These are phyloP conservation scores for Platorchestia sp. DNA, from an alignment of 1,140 invertebrate genomes.

Conservation along the genomic window DNA sequence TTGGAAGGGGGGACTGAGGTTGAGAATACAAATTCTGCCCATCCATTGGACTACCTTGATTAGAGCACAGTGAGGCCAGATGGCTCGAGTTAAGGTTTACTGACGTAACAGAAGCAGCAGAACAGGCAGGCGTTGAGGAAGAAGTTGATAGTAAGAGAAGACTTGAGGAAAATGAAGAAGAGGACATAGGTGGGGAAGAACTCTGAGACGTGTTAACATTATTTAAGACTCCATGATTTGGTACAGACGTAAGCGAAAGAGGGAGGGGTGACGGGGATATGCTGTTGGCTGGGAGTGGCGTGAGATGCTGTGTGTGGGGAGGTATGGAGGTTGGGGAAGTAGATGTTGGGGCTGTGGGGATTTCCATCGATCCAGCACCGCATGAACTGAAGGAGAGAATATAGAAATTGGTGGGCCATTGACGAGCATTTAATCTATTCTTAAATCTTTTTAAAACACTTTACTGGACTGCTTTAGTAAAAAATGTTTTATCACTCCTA, in stretches of 20 bases:
- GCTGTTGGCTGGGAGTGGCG: not conserved
- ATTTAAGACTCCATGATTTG: not conserved
- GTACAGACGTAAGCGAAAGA: constrained; percentile 9
- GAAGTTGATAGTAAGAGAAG: constrained; percentile 17
- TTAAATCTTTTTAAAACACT: not conserved
- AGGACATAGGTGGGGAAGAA: not conserved
- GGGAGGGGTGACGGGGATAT: constrained; percentile 15
- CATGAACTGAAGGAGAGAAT: constrained; percentile 54
- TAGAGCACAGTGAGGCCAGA: not conserved
- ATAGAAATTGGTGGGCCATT: constrained; percentile 49
- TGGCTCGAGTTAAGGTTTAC: not conserved
- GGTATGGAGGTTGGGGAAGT: constrained; percentile 27
- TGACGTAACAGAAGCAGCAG: not conserved
- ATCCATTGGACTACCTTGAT: constrained; percentile 24
- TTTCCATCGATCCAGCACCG: constrained; percentile 53
- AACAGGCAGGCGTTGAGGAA: not conserved
- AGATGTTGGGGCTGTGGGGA: constrained; percentile 55
- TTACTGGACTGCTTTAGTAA: not conserved
- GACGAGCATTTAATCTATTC: not conserved
- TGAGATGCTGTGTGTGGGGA: constrained; percentile 37
- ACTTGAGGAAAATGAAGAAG: not conserved
- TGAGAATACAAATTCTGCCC: constrained; percentile 36
- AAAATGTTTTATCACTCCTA: not conserved
- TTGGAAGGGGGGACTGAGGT: constrained; percentile 19
- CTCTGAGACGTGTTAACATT: constrained; percentile 29